Evolutionary conservation across 2,797 vertebrate species (phyloP), one percentile per base, ranked within the genome.

Genomic region (Catamblyrhynchus diadema): DNA sequence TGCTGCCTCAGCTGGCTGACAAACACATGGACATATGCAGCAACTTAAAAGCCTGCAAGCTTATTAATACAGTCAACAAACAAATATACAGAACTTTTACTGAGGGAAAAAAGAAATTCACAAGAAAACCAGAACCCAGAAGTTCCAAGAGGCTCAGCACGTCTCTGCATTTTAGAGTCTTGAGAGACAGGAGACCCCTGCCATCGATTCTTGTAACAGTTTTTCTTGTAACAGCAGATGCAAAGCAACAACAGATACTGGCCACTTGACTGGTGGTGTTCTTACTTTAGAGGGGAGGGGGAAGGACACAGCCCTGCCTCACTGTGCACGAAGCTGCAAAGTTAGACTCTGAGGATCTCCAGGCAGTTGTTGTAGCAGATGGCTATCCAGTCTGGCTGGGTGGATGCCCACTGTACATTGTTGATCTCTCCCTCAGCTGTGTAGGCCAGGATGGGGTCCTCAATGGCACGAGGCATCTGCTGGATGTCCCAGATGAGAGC

Each of bases 361-460:
- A 99, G 98, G 97, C 99, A 99, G 98, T 99, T 99, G 98, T 99
- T 99, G 98, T 99, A 99, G 98, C 99, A 99, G 98, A 99, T 99
- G 96, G 99, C 99, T 82, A 99, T 99, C 99, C 99, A 99, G 98
- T 99, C 99, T 4, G 99, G 99, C 98, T 99, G 99, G 47, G 99
- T 99, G 28, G 99, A 99, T 24, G 99, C 99, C 99, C 99, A 99
- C 98, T 99, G 99, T 95, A 99, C 99, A 42, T 99, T 99, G 98
- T 99, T 99, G 98, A 99, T 99, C 97, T 99, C 99, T 39, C 99
- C 99, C 95, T 99, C 99, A 0, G 99, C 99, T 21, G 99, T 99
- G 97, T 99, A 99, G 77, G 99, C 99, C 98, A 99, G 98, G 97
- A 99, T 99, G 16, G 99, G 99, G 95, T 99, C 99, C 97, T 99